These are phyloP conservation scores for Ganaspis brasiliensis DNA, from an alignment of 2,888 invertebrate genomes.

Conservation along the genomic window DNA sequence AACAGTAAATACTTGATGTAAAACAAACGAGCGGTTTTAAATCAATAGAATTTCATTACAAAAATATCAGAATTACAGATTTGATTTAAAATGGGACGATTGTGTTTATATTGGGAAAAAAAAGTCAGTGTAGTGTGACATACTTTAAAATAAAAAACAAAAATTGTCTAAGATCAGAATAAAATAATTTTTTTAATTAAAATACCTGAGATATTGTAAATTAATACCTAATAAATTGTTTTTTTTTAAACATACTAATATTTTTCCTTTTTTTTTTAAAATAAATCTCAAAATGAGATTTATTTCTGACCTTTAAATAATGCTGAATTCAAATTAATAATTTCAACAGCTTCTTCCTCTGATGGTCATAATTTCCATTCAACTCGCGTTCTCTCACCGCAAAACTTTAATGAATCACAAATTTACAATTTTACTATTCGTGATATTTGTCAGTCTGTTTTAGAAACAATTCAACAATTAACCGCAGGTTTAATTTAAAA, in stretches of 20 bases:
- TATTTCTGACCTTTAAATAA: neutral
- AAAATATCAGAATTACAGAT: constrained; percentile 35
- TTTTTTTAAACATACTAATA: neutral
- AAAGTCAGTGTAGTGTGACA: neutral
- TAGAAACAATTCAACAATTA: no score
- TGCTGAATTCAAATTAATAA: constrained; percentile 4
- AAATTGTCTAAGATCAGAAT: neutral
- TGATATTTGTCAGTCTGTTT: neutral
- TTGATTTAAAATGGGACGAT: neutral
- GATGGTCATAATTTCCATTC: constrained; percentile 20
- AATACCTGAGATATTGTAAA: neutral
- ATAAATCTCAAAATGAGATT: constrained; percentile 6
- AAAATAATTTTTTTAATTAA: neutral
- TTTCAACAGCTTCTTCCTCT: neutral
- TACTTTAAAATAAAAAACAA: constrained; percentile 1
- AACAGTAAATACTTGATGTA: constrained; percentile 2
- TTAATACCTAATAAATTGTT: no score
- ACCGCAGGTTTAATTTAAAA: no score
- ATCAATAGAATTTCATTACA: constrained; percentile 38
- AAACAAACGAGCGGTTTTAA: constrained; percentile 26
- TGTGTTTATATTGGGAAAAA: neutral
- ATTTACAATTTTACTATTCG: neutral
- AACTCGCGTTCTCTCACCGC: constrained; percentile 1
- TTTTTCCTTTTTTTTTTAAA: neutral
- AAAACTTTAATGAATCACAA: constrained; percentile 6